These are phyloP conservation scores for Cyprinodon tularosa DNA, from an alignment of 2,113 vertebrate genomes.

Conservation along the genomic window DNA sequence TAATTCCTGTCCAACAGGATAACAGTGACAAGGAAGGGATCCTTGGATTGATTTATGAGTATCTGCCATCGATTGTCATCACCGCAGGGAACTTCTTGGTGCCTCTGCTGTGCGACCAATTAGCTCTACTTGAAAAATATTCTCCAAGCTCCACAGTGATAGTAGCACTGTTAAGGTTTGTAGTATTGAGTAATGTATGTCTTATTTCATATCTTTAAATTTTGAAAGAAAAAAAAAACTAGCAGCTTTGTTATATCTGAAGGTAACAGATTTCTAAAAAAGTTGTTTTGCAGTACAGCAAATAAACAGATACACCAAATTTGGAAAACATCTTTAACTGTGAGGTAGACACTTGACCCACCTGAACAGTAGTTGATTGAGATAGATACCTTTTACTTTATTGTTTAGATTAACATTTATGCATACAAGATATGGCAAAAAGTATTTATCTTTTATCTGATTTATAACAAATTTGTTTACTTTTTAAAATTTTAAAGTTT, in stretches of 20 bases:
- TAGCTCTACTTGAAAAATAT: conserved; percentile 81
- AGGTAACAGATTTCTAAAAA: background rate
- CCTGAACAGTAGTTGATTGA: too few relatives aligned
- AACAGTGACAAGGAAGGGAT: conserved; percentile 30
- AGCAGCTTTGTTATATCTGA: background rate
- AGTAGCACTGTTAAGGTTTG: conserved; percentile 76
- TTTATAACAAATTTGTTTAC: too few relatives aligned
- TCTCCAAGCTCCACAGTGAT: conserved; percentile 80
- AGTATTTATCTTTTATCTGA: too few relatives aligned
- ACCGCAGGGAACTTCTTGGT: conserved; percentile 85
- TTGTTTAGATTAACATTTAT: too few relatives aligned
- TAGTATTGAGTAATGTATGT: background rate
- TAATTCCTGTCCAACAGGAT: conserved; percentile 15
- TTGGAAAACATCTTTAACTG: too few relatives aligned
- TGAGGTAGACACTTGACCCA: too few relatives aligned
- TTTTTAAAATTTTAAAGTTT: too few relatives aligned
- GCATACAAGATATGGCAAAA: too few relatives aligned
- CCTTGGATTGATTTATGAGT: conserved; percentile 77
- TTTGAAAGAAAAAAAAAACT: background rate
- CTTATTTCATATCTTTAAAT: background rate
- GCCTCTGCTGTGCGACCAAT: conserved; percentile 81
- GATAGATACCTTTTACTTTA: too few relatives aligned
- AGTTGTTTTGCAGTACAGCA: background rate
- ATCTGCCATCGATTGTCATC: conserved; percentile 88
- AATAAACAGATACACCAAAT: too few relatives aligned